phyloP scores from a whole-genome alignment of 2,113 vertebrate species.

The Bothrops jararaca region DNA sequence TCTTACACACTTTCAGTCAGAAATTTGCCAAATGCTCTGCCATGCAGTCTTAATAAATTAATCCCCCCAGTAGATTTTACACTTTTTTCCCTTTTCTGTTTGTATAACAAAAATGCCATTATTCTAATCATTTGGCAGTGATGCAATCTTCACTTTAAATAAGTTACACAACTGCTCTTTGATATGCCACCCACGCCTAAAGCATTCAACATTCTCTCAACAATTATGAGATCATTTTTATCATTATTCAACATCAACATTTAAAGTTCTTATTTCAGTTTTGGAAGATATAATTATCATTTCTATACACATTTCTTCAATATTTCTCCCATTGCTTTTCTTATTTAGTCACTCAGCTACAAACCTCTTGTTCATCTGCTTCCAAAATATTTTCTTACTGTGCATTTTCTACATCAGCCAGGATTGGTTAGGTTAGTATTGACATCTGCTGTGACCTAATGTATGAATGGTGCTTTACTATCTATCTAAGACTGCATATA shows the following conservation, averaged over 20 bases:
- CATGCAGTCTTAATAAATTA: neutral
- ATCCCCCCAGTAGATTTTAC: neutral
- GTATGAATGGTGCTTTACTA: neutral
- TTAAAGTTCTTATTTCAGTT: neutral
- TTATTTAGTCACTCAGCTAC: neutral
- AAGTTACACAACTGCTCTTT: neutral
- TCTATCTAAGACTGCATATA: neutral
- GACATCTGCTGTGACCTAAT: neutral
- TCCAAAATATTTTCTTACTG: neutral
- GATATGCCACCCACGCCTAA: neutral
- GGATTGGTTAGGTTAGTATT: neutral
- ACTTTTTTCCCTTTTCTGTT: neutral
- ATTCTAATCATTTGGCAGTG: neutral
- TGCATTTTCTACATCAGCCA: neutral
- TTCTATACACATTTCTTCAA: neutral
- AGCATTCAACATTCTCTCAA: neutral
- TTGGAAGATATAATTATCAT: neutral
- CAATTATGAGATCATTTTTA: neutral
- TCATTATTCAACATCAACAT: neutral
- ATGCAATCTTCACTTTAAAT: neutral
- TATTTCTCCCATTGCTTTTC: neutral
- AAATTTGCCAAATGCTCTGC: neutral
- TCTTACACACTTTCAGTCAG: neutral
- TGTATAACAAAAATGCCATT: neutral
- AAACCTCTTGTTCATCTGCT: neutral